These are phyloP conservation scores for Smutsia gigantea DNA, from an alignment of 2,797 vertebrate species.

Conservation along the genomic window DNA sequence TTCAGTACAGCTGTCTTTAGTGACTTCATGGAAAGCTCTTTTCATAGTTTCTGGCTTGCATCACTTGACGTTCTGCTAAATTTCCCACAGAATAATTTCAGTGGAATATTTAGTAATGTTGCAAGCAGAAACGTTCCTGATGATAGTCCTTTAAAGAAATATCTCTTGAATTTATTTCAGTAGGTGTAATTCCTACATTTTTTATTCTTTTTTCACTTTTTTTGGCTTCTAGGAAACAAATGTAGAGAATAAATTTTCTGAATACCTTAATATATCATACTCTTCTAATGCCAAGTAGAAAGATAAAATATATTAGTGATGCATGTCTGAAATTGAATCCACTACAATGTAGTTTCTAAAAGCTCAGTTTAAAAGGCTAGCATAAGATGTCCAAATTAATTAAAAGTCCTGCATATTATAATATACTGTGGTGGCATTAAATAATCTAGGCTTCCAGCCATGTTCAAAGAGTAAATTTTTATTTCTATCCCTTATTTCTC, in stretches of 20 bases:
- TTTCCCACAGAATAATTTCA: background rate
- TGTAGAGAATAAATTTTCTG: background rate
- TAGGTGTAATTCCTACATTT: background rate
- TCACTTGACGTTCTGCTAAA: background rate
- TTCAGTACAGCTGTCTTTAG: background rate
- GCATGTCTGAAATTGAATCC: background rate
- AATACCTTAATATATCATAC: background rate
- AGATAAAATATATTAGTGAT: background rate
- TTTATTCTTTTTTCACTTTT: background rate
- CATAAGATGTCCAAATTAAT: background rate
- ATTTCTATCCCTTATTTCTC: background rate
- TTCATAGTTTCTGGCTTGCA: background rate
- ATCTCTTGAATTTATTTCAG: background rate
- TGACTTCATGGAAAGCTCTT: background rate
- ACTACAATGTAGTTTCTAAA: background rate
- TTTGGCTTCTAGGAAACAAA: background rate
- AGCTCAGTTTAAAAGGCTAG: background rate
- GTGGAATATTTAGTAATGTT: background rate
- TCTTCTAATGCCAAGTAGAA: background rate
- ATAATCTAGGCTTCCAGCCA: background rate
- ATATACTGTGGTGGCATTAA: background rate
- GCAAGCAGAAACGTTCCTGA: background rate
- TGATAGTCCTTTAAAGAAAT: background rate
- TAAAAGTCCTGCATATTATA: background rate
- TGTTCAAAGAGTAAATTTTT: background rate